phyloP scores from a whole-genome alignment of 2,797 vertebrate species.

The Loriculus beryllinus region DNA sequence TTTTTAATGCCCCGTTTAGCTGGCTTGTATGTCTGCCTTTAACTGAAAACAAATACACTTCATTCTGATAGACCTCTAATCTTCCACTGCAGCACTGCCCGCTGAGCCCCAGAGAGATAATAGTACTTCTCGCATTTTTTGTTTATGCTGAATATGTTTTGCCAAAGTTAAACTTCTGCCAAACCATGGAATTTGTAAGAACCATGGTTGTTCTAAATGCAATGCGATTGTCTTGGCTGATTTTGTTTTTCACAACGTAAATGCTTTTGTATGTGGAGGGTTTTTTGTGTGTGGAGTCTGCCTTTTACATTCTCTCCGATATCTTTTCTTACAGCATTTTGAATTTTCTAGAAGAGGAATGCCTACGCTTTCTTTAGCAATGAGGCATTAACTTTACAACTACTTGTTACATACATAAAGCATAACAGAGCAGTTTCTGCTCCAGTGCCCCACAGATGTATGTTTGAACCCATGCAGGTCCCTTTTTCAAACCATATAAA shows the following conservation, averaged over 20 bases:
- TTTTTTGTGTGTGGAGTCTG: background rate
- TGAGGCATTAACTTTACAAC: background rate
- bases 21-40: background rate
- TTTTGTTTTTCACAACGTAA: background rate
- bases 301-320: background rate
- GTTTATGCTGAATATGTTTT: background rate
- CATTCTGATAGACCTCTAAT: background rate
- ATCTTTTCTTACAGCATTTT: background rate
- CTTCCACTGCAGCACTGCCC: background rate
- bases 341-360: background rate
- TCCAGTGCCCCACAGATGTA: background rate
- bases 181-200: background rate
- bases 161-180: constrained; percentile 3
- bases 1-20: background rate
- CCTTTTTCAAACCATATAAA: background rate
- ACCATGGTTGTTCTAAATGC: background rate
- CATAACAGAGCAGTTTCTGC: background rate
- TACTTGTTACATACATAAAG: background rate
- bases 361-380: background rate
- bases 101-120: background rate
- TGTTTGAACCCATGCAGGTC: background rate
- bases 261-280: background rate
- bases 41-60: background rate
- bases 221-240: background rate
- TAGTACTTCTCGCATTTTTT: background rate